Conservation (phyloP, 2,888 invertebrate genomes). For the Frankliniella fusca region DNA sequence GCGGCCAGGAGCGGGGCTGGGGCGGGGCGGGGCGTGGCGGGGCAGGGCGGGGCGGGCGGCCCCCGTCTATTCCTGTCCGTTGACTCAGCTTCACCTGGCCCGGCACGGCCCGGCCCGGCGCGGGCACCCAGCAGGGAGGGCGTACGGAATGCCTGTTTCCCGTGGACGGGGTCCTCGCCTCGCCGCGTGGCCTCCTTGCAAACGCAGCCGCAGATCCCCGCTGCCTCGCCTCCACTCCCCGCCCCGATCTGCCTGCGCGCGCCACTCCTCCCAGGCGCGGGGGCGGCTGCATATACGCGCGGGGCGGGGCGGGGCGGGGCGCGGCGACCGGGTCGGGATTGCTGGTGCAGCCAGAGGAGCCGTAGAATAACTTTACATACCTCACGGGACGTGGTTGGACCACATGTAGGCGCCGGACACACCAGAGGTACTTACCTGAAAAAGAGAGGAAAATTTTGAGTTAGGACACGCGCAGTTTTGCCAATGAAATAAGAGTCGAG, state of each 20-base stretch:
- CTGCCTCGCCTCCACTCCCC: no score
- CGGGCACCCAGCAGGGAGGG: background rate
- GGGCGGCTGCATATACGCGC: no score
- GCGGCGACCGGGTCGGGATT: no score
- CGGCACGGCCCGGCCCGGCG: background rate
- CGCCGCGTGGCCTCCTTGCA: background rate
- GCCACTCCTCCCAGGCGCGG: no score
- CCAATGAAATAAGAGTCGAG: no score
- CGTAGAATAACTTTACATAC: constrained; percentile 1
- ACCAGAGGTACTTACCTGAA: background rate
- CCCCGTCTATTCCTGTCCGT: constrained; percentile 1
- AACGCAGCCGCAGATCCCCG: no score
- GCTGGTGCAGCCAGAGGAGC: background rate
- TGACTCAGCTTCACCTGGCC: constrained; percentile 10
- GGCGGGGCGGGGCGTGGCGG: background rate
- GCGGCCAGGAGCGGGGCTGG: background rate
- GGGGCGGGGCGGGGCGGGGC: no score
- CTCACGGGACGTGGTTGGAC: background rate
- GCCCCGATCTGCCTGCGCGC: no score
- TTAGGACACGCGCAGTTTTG: background rate
- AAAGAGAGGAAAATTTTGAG: background rate
- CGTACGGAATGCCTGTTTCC: no score
- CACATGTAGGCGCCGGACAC: background rate
- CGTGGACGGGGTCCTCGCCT: background rate
- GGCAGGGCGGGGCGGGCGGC: background rate